Base-by-base conservation (phyloP, 1,140 invertebrate genomes). In the Pissodes strobi region DNA sequence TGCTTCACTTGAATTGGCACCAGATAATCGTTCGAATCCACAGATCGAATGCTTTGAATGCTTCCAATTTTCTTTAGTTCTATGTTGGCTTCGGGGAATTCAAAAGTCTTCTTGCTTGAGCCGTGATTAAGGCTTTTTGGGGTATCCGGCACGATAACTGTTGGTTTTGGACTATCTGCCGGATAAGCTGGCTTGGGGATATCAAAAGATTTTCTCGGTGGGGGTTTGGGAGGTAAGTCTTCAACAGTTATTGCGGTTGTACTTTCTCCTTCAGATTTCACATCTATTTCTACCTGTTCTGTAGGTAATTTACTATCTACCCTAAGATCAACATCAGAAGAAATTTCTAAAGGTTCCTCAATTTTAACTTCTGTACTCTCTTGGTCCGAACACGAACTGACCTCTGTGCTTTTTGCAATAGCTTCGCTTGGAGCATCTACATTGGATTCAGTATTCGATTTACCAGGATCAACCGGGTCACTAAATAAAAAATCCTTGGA, bases 141-240 rank as follows among this genome's bases (percentile, higher is more conserved):
- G 8, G 39, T 55, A 4, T 60, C 38, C 13, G 53, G 21, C 15
- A 41, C 4, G n/a, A 53, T 48, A 15, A 56, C 15, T 8, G 23
- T 9, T 10, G 72, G 72, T 66, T 74, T 74, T 12, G 70, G 69
- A 67, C 75, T 58, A 61, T 72, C 62, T 34, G 69, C 22, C 45
- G 71, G 62, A 69, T 67, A 55, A 69, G 69, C 69, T 60, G 78
- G 65, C 73, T 74, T 75, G 9, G 68, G 43, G 3, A 25, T 34
- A 49, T 75, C 73, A 9, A 67, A 38, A 6, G 68, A 66, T 34
- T 76, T 77, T 62, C 78, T 68, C 17, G 79, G 79, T 62, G 79
- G 79, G 12, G 79, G 79, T 70, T 80, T 78, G 3, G 79, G 79
- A 17, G 79, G 77, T 21, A 78, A 69, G 60, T 79, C 78, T 17